Evolutionary conservation across 2,888 invertebrate genomes (phyloP), one percentile per base, ranked within the genome.

Genomic region (Hetaerina titia): DNA sequence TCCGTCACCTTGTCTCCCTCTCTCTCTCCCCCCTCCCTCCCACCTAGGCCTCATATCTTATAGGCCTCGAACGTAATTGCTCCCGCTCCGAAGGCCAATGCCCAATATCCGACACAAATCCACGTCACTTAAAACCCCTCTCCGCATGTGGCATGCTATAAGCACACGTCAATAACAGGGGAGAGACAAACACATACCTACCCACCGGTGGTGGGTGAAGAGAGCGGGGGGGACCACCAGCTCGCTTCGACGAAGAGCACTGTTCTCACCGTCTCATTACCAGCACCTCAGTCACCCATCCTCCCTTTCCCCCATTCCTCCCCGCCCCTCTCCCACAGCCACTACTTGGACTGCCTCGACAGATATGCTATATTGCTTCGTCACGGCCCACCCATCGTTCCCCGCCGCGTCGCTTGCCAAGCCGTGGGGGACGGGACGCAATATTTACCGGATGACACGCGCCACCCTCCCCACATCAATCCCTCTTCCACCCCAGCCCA

Each of bases 371-470:
- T 81, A 81, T 81, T 31, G 81, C 81, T 81, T 31, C 81, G 81
- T 81, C 81, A 81, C 81, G 81, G 31, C 13, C 31, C 31, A 15
- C 31, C 31, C n/a, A 45, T 45, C 45, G 45, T 31, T 13, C n/a
- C 31, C 13, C 31, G 81, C 11, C 13, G 19, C n/a, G n/a, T 7
- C n/a, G 69, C 69, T 69, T 81, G 92, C 22, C 69, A 56, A 56
- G 89, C 58, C 89, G 58, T 56, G 56, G 17, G 69, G 56, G 74
- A n/a, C 64, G 92, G 6, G 69, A n/a, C 69, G 92, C 69, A 92
- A 69, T 92, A 92, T 92, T 92, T 74, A 92, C 64, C 92, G n/a
- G 45, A 92, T 92, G 92, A 92, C 92, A 90, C 90, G 90, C 19
- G 90, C 90, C 90, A 92, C 69, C 81, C 69, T 45, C 45, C 45